Evolutionary conservation across 2,888 invertebrate species (phyloP).

Genomic region (Diaperis boleti): DNA sequence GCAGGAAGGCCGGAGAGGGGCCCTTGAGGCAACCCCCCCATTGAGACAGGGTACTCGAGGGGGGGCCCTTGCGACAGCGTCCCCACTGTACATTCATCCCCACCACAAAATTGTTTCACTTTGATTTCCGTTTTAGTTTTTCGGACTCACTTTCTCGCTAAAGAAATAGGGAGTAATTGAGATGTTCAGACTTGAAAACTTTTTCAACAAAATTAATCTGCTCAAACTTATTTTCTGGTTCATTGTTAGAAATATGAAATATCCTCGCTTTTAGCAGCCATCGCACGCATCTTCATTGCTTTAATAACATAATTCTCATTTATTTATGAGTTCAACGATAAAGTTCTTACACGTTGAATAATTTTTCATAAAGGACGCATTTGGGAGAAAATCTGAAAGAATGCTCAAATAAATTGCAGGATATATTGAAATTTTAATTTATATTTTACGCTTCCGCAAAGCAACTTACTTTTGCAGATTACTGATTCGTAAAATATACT

Average conservation of each 20-base stretch:
- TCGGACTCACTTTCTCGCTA: no score
- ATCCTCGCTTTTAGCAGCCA: constrained; percentile 1
- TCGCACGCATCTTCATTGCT: not conserved
- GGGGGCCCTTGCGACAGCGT: no score
- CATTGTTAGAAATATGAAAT: constrained; percentile 14
- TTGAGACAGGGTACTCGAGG: no score
- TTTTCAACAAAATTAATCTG: no score
- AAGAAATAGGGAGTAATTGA: no score
- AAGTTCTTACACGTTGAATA: not conserved
- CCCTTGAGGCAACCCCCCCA: no score
- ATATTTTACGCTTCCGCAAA: not conserved
- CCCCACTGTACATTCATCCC: no score
- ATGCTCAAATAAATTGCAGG: not conserved
- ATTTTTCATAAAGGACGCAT: not conserved
- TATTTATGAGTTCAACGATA: constrained; percentile 13
- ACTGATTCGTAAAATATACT: not conserved
- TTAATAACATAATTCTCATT: constrained; percentile 11
- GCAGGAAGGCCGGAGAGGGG: no score
- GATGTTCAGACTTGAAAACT: no score
- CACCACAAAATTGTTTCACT: no score
- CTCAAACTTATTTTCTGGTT: constrained; percentile 13
- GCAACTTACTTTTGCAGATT: not conserved
- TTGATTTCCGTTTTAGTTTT: no score
- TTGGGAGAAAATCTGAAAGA: not conserved
- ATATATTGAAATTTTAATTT: not conserved